Evolutionary conservation across 2,797 vertebrate genomes (phyloP).

Genomic region (Cynodonichthys magdalenae): DNA sequence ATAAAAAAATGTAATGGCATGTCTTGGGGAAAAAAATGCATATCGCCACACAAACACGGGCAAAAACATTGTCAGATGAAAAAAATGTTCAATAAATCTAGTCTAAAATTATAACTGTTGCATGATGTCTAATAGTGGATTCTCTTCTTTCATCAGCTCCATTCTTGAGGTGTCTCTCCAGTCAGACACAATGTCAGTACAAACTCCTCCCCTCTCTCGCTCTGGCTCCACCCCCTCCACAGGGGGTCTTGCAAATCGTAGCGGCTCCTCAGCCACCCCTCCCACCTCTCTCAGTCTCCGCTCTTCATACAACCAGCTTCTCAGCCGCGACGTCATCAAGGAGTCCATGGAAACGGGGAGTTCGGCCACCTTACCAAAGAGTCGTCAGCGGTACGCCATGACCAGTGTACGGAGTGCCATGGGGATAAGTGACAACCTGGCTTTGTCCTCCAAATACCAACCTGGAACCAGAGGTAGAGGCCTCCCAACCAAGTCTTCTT

Average conservation of each 20-base stretch:
- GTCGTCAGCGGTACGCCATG: conserved; percentile 90
- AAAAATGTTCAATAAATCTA: neutral
- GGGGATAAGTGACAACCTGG: conserved; percentile 86
- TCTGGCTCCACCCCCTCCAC: conserved; percentile 85
- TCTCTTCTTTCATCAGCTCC: conserved; percentile 50
- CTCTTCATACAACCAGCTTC: conserved; percentile 93
- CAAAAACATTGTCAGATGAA: too few relatives aligned
- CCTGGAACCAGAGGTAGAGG: conserved; percentile 66
- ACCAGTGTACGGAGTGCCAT: conserved; percentile 91
- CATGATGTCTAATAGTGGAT: conserved; percentile 4
- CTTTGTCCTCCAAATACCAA: conserved; percentile 71
- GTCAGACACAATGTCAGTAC: conserved; percentile 86
- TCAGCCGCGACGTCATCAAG: conserved; percentile 87
- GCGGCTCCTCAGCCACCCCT: conserved; percentile 79
- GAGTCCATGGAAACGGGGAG: conserved; percentile 83
- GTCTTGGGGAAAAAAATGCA: too few relatives aligned
- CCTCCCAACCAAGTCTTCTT: conserved; percentile 82
- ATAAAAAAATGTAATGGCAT: too few relatives aligned
- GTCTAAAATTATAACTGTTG: neutral
- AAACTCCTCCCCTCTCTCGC: conserved; percentile 87
- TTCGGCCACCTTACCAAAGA: conserved; percentile 88
- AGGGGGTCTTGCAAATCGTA: conserved; percentile 86
- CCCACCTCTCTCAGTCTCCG: conserved; percentile 93
- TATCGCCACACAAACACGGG: too few relatives aligned
- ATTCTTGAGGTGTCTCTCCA: conserved; percentile 68